Evolutionary conservation across 2,797 vertebrate species (phyloP).

Genomic region (Rhinella marina): DNA sequence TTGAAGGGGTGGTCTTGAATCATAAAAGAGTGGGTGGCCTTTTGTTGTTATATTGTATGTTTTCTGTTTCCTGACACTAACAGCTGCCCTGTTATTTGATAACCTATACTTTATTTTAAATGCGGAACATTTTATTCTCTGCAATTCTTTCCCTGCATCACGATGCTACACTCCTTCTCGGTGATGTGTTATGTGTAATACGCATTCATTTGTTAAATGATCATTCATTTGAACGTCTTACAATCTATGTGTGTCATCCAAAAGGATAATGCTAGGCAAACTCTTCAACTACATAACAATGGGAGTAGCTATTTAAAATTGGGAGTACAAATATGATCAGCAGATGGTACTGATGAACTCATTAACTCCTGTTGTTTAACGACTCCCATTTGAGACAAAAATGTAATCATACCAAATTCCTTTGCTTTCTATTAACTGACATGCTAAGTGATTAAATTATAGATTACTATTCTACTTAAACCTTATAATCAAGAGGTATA

Average conservation of each 20-base stretch:
- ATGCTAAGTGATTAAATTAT: background rate
- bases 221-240: background rate
- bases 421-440: slow-evolving; percentile 8
- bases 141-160: slow-evolving; percentile 28
- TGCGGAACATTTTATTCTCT: slow-evolving; percentile 42
- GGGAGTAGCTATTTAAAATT: slow-evolving; percentile 17
- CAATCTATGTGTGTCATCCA: background rate
- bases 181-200: slow-evolving; percentile 27
- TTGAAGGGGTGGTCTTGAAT: slow-evolving; percentile 18
- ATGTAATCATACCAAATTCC: background rate
- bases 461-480: background rate
- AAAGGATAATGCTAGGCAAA: slow-evolving; percentile 16
- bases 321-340: slow-evolving; percentile 2
- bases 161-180: slow-evolving; percentile 17
- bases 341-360: slow-evolving; percentile 8
- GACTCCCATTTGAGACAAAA: background rate
- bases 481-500: background rate
- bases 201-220: slow-evolving; percentile 19
- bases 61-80: slow-evolving; percentile 50
- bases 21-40: slow-evolving; percentile 35
- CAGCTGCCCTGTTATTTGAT: slow-evolving; percentile 51
- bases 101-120: slow-evolving; percentile 55
- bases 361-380: slow-evolving; percentile 10
- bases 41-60: slow-evolving; percentile 47
- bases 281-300: background rate